These are phyloP conservation scores for Hermaeophaga mercurialis DNA, from an alignment of 2,888 invertebrate genomes.

Conservation along the genomic window DNA sequence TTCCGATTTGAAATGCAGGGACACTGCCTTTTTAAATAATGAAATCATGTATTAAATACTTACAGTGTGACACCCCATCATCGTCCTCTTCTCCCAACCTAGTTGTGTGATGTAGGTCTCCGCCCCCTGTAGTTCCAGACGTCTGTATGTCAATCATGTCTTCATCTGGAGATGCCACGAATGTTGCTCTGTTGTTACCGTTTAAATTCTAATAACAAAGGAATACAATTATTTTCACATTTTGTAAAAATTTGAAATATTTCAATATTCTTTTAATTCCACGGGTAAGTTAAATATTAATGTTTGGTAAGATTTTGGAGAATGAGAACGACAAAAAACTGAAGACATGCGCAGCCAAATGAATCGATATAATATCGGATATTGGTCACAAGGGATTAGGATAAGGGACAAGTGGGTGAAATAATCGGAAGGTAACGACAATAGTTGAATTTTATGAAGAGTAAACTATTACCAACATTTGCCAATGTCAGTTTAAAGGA, in stretches of 20 bases:
- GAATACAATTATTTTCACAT: no score
- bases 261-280: no score
- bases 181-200: slow-evolving; percentile 45
- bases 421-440: neutral
- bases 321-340: neutral
- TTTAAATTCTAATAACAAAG: slow-evolving; percentile 20
- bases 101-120: slow-evolving; percentile 37
- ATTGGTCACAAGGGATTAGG: slow-evolving; percentile 16
- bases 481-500: no score
- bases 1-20: no score
- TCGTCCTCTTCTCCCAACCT: slow-evolving; percentile 52
- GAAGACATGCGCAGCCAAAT: slow-evolving; percentile 9
- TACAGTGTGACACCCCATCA: slow-evolving; percentile 54
- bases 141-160: slow-evolving; percentile 72
- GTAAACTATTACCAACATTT: no score
- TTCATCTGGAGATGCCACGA: slow-evolving; percentile 62
- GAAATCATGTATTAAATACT: no score
- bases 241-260: no score
- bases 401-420: slow-evolving; percentile 8
- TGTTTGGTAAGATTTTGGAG: no score
- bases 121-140: slow-evolving; percentile 56
- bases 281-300: no score
- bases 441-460: no score
- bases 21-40: no score
- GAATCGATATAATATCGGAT: slow-evolving; percentile 17